phyloP scores from a whole-genome alignment of 2,113 vertebrate genomes.

The Todiramphus saurophagus region DNA sequence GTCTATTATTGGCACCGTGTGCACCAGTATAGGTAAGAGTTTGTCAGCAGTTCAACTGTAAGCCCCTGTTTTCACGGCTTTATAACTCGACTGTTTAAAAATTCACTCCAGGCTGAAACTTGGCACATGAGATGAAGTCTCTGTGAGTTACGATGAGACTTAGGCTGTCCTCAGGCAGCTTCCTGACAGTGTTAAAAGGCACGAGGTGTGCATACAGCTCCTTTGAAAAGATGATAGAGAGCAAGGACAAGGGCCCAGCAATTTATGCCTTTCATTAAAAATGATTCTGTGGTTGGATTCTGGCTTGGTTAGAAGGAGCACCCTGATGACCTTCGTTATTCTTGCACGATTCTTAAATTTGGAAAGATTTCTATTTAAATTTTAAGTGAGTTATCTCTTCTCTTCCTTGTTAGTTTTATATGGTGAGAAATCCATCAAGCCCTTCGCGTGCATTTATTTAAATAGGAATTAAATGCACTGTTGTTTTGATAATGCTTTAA shows the following conservation, averaged over 20 bases:
- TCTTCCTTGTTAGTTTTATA: neutral
- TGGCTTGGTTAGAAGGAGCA: neutral
- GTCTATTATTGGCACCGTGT: constrained; percentile 21
- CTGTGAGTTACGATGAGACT: constrained; percentile 20
- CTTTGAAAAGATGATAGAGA: neutral
- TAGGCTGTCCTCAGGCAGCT: constrained; percentile 27
- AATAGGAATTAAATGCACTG: neutral
- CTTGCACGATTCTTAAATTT: neutral
- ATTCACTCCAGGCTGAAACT: constrained; percentile 47
- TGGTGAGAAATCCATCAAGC: neutral
- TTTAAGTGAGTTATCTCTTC: neutral
- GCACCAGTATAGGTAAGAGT: neutral
- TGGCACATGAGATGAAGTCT: neutral
- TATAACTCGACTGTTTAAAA: constrained; percentile 49
- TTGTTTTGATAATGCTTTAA: neutral
- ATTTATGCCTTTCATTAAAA: neutral
- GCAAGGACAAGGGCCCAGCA: neutral
- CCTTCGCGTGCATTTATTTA: neutral
- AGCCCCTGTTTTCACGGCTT: constrained; percentile 41
- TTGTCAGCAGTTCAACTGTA: constrained; percentile 43
- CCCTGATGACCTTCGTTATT: neutral
- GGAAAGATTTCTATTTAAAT: neutral
- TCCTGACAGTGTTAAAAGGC: neutral
- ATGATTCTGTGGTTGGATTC: neutral
- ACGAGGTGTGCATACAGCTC: neutral